Base-by-base conservation (phyloP, 1,140 invertebrate species). In the Drosophila ogumai region DNA sequence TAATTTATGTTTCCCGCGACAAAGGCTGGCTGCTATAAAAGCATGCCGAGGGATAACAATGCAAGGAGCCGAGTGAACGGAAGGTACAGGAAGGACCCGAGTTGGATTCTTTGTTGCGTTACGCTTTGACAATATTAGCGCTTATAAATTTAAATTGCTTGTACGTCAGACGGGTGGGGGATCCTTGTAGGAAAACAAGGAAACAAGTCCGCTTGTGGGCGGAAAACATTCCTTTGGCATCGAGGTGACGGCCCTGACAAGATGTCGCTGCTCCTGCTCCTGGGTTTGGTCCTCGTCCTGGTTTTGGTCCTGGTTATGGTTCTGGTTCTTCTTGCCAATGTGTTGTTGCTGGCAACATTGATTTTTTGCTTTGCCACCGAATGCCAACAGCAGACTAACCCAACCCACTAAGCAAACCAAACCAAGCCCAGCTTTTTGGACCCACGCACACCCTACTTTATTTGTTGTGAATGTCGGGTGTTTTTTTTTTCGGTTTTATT, bases 71-170 rank as follows among this genome's bases (percentile, higher is more conserved):
- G 19, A 34, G 28, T 12, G 46, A 5, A 19, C 22, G 38, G 60
- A 44, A 12, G 49, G 49, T 3, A 3, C 17, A 0, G 34, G 19
- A 54, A 22, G 52, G 52, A 50, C 40, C 57, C 46, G 31, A 50
- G 34, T 52, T 65, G 81, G 63, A 85, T 81, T 84, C 69, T 73
- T 73, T 72, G 66, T 72, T 73, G 67, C 69, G 69, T 58, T 81
- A 61, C 61, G 61, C 55, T 67, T 78, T 61, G 61, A 72, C 75
- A 81, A 86, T 86, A 79, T 87, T 79, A 66, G 67, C 75, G 84
- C 79, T 88, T 84, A 87, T 88, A 87, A 88, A 87, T 87, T 87
- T 84, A 88, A 87, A 87, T 71, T 79, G 66, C 52, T 59, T 49
- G 54, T 57, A 38, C 50, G 68, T 25, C 28, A n/a, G 50, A 28